phyloP scores from a whole-genome alignment of 1,140 invertebrate genomes.

The Tetragnatha versicolor region DNA sequence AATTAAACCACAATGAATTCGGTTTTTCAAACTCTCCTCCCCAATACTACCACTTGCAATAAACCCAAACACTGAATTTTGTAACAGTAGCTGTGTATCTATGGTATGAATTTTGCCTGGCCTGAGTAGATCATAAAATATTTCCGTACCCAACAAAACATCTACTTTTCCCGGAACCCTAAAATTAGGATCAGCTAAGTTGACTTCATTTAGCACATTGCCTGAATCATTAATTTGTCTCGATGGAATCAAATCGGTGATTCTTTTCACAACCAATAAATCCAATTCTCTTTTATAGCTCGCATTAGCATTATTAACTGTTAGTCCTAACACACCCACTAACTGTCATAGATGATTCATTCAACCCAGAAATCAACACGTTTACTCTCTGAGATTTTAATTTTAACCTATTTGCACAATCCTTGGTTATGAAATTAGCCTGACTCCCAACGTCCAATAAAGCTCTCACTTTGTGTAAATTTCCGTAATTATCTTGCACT shows the following conservation, averaged over 20 bases:
- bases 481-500: no score
- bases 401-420: conserved; percentile 1
- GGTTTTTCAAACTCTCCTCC: neutral
- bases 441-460: neutral
- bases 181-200: neutral
- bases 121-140: conserved; percentile 11
- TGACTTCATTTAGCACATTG: neutral
- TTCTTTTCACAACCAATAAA: neutral
- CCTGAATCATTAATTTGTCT: neutral
- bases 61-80: neutral
- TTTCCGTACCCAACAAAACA: neutral
- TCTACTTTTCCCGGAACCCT: neutral
- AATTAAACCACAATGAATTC: neutral
- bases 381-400: neutral
- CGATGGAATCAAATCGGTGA: conserved; percentile 4
- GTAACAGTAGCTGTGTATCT: neutral
- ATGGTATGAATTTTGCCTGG: neutral
- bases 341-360: neutral
- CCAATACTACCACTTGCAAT: neutral
- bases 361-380: neutral
- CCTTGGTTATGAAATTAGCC: neutral
- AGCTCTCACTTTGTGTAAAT: no score
- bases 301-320: neutral
- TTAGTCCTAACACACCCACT: neutral
- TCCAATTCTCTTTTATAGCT: neutral